Conservation (phyloP, 2,888 invertebrate genomes). For the Byasa hedistus region DNA sequence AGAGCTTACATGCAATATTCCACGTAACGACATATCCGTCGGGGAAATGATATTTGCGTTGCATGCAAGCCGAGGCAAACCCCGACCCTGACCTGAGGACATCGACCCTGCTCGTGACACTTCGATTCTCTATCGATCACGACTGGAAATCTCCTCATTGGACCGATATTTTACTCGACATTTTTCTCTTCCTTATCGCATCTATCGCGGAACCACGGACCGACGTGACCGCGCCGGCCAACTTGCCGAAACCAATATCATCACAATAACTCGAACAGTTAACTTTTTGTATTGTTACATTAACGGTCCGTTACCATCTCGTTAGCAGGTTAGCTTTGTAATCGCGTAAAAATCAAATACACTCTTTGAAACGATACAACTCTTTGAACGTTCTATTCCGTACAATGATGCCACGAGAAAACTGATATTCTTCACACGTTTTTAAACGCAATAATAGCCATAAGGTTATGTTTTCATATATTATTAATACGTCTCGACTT, state of each 20-base stretch:
- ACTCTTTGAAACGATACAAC: conserved; percentile 20
- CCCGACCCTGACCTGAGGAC: conserved; percentile 76
- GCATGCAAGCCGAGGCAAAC: conserved; percentile 63
- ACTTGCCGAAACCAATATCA: conserved; percentile 61
- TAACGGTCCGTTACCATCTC: conserved; percentile 61
- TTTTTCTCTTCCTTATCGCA: conserved; percentile 68
- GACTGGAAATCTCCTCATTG: conserved; percentile 66
- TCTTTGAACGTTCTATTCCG: background rate
- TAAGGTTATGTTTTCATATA: background rate
- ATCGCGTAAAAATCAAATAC: conserved; percentile 22
- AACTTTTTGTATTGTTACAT: conserved; percentile 61
- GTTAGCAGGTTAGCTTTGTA: conserved; percentile 59
- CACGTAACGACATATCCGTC: conserved; percentile 69
- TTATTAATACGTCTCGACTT: background rate
- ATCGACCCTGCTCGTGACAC: conserved; percentile 76
- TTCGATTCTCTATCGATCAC: conserved; percentile 79
- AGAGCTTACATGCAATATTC: conserved; percentile 66
- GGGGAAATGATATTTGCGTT: conserved; percentile 61
- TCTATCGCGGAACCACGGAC: conserved; percentile 47
- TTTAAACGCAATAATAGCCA: background rate
- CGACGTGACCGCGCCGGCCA: conserved; percentile 60
- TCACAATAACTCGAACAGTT: conserved; percentile 63
- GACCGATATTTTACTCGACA: conserved; percentile 62
- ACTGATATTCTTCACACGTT: conserved; percentile 25
- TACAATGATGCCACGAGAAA: conserved; percentile 14